Conservation (phyloP, 2,888 invertebrate genomes). For the Dilophus febrilis region DNA sequence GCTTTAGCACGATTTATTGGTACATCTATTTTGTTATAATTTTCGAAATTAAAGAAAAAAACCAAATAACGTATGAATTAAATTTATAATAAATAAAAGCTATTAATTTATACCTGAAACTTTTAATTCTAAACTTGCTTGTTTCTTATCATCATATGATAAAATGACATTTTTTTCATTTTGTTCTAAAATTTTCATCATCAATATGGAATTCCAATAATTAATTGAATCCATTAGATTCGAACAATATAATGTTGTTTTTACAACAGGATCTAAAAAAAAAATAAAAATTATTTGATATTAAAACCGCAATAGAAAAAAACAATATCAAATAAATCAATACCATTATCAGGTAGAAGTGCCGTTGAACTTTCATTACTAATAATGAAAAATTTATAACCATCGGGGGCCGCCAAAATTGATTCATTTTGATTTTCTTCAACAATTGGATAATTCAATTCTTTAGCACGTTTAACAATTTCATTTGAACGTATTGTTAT, state of each 20-base stretch:
- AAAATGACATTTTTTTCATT: constrained; percentile 43
- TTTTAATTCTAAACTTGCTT: constrained; percentile 58
- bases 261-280: constrained; percentile 54
- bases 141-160: constrained; percentile 52
- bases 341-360: constrained; percentile 28
- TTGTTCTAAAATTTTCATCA: constrained; percentile 51
- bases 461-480: constrained; percentile 52
- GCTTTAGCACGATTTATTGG: constrained; percentile 71
- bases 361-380: constrained; percentile 50
- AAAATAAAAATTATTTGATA: constrained; percentile 11
- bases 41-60: too few species aligned
- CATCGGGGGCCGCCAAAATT: constrained; percentile 73
- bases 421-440: constrained; percentile 40
- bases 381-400: constrained; percentile 73
- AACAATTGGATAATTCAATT: constrained; percentile 52
- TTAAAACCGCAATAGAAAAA: too few species aligned
- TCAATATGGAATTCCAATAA: constrained; percentile 71
- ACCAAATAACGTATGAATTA: constrained; percentile 4
- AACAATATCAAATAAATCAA: not conserved
- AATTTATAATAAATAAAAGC: constrained; percentile 1
- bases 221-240: constrained; percentile 55
- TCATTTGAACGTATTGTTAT: constrained; percentile 69
- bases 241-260: constrained; percentile 63
- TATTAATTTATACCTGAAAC: constrained; percentile 5
- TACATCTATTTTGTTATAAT: constrained; percentile 32